Percentiles rank a stretch among this genome's conserved stretches.
Conservation (phyloP, 2,888 invertebrate species). For the Folsomia manolachei region DNA sequence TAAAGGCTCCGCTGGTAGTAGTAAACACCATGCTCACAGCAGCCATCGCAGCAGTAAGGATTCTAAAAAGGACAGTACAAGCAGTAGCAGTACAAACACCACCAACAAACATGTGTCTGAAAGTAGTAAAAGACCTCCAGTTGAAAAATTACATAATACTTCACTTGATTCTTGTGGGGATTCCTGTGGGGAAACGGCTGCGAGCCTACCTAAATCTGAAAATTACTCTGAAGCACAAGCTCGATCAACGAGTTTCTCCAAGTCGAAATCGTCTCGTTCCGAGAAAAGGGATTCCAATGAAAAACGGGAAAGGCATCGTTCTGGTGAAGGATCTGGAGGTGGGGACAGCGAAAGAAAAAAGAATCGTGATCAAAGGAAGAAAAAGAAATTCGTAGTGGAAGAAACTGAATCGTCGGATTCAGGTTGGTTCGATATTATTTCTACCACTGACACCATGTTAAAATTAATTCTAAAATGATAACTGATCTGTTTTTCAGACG, state of each 20-base stretch:
- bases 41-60: constrained; percentile 22
- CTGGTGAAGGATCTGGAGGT: constrained; percentile 51
- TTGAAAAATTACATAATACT: constrained; percentile 1
- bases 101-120: constrained; percentile 48
- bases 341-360: constrained; percentile 52
- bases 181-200: background rate
- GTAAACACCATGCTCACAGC: constrained; percentile 24
- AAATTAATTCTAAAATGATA: background rate
- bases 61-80: constrained; percentile 53
- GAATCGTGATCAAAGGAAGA: constrained; percentile 47
- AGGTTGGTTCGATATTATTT: constrained; percentile 56
- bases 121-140: background rate
- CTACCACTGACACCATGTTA: too few relatives aligned
- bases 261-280: constrained; percentile 1
- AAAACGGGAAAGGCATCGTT: constrained; percentile 44
- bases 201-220: background rate
- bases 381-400: constrained; percentile 46
- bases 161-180: constrained; percentile 10
- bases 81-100: constrained; percentile 52
- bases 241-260: background rate
- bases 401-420: constrained; percentile 55
- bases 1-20: background rate
- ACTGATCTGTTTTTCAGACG: constrained; percentile 46
- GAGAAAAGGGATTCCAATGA: constrained; percentile 39
- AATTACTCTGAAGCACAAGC: background rate